phyloP scores from a whole-genome alignment of 2,113 vertebrate genomes.

The Ceyx cyanopectus region DNA sequence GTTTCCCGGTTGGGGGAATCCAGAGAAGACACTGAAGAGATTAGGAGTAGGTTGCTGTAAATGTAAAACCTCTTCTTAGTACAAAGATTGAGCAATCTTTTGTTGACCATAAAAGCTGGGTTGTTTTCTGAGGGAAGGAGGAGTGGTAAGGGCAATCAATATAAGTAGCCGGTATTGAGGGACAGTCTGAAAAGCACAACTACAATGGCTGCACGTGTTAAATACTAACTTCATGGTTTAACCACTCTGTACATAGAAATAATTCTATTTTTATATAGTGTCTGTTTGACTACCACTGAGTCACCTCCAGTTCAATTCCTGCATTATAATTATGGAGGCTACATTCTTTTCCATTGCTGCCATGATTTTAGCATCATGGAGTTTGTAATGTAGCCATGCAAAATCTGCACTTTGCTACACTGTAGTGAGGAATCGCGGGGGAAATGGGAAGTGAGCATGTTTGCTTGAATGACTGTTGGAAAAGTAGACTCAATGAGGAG shows the following conservation, averaged over 20 bases:
- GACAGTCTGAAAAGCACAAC: neutral
- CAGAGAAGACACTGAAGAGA: neutral
- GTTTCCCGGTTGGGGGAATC: neutral
- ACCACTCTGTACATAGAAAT: neutral
- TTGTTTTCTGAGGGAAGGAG: neutral
- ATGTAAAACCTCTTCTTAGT: neutral
- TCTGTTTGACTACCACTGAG: constrained; percentile 26
- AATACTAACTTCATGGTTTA: neutral
- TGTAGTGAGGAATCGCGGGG: constrained; percentile 7
- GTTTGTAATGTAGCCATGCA: constrained; percentile 29
- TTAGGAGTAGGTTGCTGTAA: neutral
- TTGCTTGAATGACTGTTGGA: constrained; percentile 46
- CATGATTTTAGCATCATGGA: constrained; percentile 14
- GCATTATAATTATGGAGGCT: constrained; percentile 2
- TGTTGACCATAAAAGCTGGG: neutral
- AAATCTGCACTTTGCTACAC: constrained; percentile 37
- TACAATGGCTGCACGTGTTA: neutral
- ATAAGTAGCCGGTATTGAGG: neutral
- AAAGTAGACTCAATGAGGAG: constrained; percentile 11
- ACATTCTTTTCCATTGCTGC: constrained; percentile 21
- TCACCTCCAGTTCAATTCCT: constrained; percentile 7
- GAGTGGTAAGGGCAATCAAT: neutral
- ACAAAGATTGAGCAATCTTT: neutral
- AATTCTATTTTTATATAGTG: neutral
- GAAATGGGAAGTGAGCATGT: constrained; percentile 47